Conservation (phyloP, 2,113 vertebrate genomes). For the Oreocharis arfaki region DNA sequence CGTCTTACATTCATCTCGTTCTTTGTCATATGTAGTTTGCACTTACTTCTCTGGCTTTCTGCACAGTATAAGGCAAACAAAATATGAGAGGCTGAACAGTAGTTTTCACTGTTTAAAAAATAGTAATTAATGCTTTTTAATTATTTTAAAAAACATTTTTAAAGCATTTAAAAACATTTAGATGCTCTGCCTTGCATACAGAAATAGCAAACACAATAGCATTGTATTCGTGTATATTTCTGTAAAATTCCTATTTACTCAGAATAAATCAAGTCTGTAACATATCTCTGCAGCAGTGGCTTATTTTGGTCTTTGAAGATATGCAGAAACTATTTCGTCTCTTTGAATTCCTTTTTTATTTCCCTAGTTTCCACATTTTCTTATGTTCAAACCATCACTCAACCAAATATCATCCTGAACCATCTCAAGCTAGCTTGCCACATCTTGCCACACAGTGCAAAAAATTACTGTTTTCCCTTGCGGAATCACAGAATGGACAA, state of each 20-base stretch:
- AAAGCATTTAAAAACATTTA: not conserved
- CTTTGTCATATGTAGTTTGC: slow-evolving; percentile 12
- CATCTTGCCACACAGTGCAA: not conserved
- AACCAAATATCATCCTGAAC: not conserved
- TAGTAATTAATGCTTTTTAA: not conserved
- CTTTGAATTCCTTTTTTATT: not conserved
- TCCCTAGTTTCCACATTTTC: not conserved
- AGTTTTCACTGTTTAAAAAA: not conserved
- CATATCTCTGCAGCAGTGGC: not conserved
- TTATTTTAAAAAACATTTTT: fast-evolving
- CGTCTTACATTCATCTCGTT: not conserved
- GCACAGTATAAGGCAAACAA: slow-evolving; percentile 8
- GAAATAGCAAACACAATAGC: not conserved
- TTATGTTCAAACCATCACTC: not conserved
- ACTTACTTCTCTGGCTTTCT: slow-evolving; percentile 25
- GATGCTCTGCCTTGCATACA: not conserved
- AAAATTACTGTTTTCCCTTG: not conserved
- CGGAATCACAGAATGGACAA: not conserved
- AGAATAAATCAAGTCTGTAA: not conserved
- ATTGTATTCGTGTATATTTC: not conserved
- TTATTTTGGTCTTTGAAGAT: not conserved
- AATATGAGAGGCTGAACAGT: not conserved
- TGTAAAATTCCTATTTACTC: not conserved
- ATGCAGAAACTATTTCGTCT: not conserved
- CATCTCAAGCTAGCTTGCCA: not conserved